phyloP scores from a whole-genome alignment of 2,113 vertebrate species.

The Salminus brasiliensis region DNA sequence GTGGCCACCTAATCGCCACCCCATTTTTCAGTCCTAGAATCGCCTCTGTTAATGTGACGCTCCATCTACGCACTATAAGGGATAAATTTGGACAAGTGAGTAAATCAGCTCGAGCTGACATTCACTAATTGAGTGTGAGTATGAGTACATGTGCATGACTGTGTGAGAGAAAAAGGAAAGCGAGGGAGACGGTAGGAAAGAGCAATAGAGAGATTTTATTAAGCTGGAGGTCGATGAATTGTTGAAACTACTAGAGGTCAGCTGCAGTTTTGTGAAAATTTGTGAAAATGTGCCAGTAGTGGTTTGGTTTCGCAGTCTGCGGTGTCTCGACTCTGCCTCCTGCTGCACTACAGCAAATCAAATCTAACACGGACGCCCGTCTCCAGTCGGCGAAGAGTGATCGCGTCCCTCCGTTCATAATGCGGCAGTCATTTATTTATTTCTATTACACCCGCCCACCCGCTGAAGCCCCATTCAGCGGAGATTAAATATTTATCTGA shows the following conservation, averaged over 20 bases:
- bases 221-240: neutral
- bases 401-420: slow-evolving; percentile 21
- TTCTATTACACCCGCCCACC: slow-evolving; percentile 2
- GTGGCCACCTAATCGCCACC: too few relatives aligned
- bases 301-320: slow-evolving; percentile 7
- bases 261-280: slow-evolving; percentile 1
- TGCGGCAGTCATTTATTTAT: slow-evolving; percentile 3
- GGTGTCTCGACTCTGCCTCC: neutral
- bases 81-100: neutral
- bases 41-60: too few relatives aligned
- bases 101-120: neutral
- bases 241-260: slow-evolving; percentile 12
- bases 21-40: too few relatives aligned
- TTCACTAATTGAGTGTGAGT: neutral
- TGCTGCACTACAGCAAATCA: slow-evolving; percentile 31
- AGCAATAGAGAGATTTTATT: neutral
- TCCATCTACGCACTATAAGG: neutral
- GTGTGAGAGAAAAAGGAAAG: neutral
- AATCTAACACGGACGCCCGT: slow-evolving; percentile 19
- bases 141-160: neutral
- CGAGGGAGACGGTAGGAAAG: neutral
- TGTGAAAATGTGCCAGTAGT: slow-evolving; percentile 22
- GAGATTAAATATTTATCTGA: slow-evolving; percentile 55
- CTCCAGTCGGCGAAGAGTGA: slow-evolving; percentile 6
- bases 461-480: slow-evolving; percentile 35